Evolutionary conservation across 2,888 invertebrate species (phyloP).

Genomic region (Acronicta aceris): DNA sequence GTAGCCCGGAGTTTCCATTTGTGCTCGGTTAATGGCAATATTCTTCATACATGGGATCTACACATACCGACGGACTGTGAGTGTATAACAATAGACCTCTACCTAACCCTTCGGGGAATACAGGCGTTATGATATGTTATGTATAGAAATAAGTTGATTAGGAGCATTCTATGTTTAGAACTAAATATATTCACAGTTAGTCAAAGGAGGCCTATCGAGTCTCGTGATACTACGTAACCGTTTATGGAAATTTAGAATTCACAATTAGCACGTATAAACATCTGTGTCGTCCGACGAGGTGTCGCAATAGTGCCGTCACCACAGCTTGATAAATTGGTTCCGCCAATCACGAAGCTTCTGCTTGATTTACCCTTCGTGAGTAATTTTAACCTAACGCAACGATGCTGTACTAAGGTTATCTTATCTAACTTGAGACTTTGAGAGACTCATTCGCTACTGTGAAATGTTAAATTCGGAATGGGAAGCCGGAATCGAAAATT

Average conservation of each 20-base stretch:
- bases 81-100: no score
- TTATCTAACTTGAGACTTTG: background rate
- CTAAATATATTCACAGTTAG: constrained; percentile 28
- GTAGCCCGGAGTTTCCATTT: no score
- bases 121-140: no score
- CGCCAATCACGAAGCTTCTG: constrained; percentile 45
- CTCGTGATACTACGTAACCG: constrained; percentile 19
- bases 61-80: no score
- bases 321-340: constrained; percentile 42
- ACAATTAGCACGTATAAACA: constrained; percentile 31
- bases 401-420: constrained; percentile 18
- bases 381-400: constrained; percentile 40
- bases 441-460: background rate
- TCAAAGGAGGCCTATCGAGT: constrained; percentile 16
- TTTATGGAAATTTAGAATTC: constrained; percentile 30
- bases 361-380: constrained; percentile 46
- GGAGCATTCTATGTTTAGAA: constrained; percentile 28
- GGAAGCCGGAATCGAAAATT: no score
- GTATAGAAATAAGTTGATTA: background rate
- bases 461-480: background rate
- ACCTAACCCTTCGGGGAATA: no score
- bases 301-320: constrained; percentile 42
- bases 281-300: constrained; percentile 28
- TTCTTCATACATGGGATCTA: no score
- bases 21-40: no score